phyloP scores from a whole-genome alignment of 2,113 vertebrate genomes.

The Rhynchopsitta pachyrhyncha region DNA sequence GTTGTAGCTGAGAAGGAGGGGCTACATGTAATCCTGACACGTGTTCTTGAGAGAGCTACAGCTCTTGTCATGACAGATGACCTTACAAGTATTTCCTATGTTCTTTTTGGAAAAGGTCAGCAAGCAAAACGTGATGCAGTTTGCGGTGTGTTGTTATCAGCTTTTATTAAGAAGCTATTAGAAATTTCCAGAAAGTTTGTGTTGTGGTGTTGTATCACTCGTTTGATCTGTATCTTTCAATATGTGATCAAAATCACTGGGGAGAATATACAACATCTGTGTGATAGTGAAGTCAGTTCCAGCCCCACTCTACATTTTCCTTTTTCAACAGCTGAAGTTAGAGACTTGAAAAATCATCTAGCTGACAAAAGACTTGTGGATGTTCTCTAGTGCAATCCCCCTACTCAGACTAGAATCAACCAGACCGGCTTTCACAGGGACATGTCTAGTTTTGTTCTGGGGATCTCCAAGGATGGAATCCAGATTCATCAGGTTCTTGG shows the following conservation, averaged over 20 bases:
- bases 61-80: not conserved
- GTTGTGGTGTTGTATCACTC: not conserved
- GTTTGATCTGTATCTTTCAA: not conserved
- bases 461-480: not conserved
- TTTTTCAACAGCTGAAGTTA: not conserved
- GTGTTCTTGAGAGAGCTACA: not conserved
- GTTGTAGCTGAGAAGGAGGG: not conserved
- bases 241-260: not conserved
- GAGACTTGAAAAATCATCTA: not conserved
- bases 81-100: constrained; percentile 12
- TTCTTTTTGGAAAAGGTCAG: not conserved
- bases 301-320: not conserved
- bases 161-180: not conserved
- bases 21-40: not conserved
- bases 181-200: not conserved
- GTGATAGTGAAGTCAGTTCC: not conserved
- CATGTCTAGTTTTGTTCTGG: not conserved
- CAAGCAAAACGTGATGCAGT: not conserved
- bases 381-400: not conserved
- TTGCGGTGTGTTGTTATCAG: not conserved
- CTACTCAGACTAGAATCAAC: not conserved
- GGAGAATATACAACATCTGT: not conserved
- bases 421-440: not conserved
- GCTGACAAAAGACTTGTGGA: not conserved
- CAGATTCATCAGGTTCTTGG: not conserved